These are phyloP conservation scores for Synergus itoensis DNA, from an alignment of 2,888 invertebrate species.

Conservation along the genomic window DNA sequence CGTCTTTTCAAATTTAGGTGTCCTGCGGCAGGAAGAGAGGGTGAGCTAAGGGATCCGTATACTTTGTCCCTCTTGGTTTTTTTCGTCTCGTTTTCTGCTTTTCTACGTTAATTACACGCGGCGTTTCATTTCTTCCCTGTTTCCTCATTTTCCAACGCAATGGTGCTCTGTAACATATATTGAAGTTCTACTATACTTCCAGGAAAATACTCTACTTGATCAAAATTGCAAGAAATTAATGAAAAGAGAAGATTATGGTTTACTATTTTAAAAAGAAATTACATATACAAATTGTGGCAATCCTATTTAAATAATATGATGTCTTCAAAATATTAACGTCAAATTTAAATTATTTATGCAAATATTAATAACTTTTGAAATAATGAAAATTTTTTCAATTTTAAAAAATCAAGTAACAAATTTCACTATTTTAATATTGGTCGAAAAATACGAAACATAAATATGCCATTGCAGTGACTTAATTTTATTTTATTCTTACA, in stretches of 20 bases:
- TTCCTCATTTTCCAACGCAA: slow-evolving; percentile 31
- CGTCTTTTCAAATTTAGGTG: not conserved
- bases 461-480: not conserved
- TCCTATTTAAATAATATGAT: not conserved
- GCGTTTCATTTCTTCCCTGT: slow-evolving; percentile 19
- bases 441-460: slow-evolving; percentile 4
- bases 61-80: not conserved
- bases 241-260: not conserved
- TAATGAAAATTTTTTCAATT: no score
- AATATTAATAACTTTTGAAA: no score
- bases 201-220: not conserved
- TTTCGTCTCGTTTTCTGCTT: slow-evolving; percentile 19
- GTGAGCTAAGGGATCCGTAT: not conserved
- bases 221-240: not conserved
- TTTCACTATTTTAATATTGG: not conserved
- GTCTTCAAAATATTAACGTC: no score
- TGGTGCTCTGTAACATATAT: slow-evolving; percentile 13
- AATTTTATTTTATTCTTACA: not conserved
- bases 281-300: not conserved
- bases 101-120: slow-evolving; percentile 28
- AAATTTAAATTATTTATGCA: no score
- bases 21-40: not conserved
- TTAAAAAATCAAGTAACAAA: no score
- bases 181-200: not conserved
- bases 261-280: not conserved